Evolutionary conservation across 92 coral and sea anemone species (phyloP).

Genomic region (Scolanthus callimorphus): DNA sequence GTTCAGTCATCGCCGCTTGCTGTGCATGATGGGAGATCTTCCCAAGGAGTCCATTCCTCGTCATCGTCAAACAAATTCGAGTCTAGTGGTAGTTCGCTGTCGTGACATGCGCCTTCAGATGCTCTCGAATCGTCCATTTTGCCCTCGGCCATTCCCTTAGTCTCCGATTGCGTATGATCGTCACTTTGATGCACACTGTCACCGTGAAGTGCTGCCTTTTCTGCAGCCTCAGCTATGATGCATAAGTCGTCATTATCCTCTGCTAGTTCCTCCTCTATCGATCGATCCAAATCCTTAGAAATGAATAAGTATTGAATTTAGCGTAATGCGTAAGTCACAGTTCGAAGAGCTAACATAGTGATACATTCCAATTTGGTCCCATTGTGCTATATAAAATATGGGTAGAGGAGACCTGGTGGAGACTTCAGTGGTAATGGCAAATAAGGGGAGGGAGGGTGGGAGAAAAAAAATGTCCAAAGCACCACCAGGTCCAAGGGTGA

Average conservation of each 20-base stretch:
- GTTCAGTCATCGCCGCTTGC: background rate
- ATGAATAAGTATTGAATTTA: background rate
- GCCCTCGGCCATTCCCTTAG: too few relatives aligned
- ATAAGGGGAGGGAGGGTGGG: background rate
- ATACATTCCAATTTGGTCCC: too few relatives aligned
- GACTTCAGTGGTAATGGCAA: background rate
- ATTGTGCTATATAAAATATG: too few relatives aligned
- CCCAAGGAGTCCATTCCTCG: conserved; percentile 22
- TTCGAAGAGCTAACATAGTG: too few relatives aligned
- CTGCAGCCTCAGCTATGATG: conserved; percentile 16
- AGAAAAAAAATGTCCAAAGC: too few relatives aligned
- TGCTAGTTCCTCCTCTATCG: conserved; percentile 7
- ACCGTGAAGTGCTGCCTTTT: background rate
- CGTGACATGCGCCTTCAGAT: too few relatives aligned
- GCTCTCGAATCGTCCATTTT: too few relatives aligned
- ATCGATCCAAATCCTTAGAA: background rate
- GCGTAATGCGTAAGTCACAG: too few relatives aligned
- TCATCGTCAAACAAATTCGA: conserved; percentile 12
- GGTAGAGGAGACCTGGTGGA: background rate
- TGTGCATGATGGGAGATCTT: conserved; percentile 14
- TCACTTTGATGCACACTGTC: background rate
- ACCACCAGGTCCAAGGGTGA: too few relatives aligned
- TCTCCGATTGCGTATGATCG: background rate
- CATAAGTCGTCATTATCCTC: conserved; percentile 12
- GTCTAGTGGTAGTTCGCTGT: too few relatives aligned